These are phyloP conservation scores for Myotis brandtii DNA, from an alignment of 2,113 vertebrate species.

Conservation along the genomic window DNA sequence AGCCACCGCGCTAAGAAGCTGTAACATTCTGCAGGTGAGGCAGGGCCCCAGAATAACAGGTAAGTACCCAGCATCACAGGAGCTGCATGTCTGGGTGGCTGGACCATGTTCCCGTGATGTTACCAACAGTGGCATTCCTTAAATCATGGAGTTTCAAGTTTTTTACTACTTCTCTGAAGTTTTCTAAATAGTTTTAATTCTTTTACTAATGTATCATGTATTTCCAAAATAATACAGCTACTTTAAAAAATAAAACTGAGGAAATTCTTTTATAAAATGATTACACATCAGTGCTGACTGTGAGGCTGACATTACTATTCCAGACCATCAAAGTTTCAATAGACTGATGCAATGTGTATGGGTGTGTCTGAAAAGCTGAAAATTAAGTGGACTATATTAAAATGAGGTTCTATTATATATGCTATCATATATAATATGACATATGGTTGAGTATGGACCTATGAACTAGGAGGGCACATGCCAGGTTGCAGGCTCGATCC, in stretches of 20 bases:
- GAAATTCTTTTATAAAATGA: not conserved
- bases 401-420: not conserved
- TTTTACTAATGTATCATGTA: not conserved
- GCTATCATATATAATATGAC: no score
- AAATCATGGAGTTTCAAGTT: not conserved
- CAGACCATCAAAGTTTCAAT: not conserved
- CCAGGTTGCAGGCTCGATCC: no score
- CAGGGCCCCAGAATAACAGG: not conserved
- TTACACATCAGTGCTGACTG: not conserved
- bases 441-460: no score
- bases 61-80: not conserved
- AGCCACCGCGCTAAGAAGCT: not conserved
- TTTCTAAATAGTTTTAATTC: not conserved
- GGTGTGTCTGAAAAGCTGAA: not conserved
- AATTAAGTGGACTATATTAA: not conserved
- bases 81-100: not conserved
- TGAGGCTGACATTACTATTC: not conserved
- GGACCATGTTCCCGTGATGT: not conserved
- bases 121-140: not conserved
- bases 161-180: not conserved
- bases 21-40: not conserved
- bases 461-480: no score
- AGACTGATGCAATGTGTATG: not conserved
- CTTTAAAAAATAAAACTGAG: slow-evolving; percentile 26
- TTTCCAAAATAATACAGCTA: slow-evolving; percentile 8